Conservation (phyloP, 2,797 vertebrate species). For the Periparus ater region DNA sequence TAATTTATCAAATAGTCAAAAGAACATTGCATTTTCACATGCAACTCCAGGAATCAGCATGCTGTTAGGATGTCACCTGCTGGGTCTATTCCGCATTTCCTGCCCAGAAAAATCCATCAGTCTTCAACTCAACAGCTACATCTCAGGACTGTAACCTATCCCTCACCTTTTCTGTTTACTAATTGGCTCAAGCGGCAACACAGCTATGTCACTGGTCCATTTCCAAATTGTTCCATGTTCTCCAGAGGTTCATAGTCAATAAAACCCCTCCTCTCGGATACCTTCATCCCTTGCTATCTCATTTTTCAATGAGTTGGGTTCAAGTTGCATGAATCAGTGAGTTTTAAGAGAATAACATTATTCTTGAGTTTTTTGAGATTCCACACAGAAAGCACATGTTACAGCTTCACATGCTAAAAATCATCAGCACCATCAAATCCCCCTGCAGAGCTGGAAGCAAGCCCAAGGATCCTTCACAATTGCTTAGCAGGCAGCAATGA, state of each 20-base stretch:
- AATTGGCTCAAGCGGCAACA: fast-evolving
- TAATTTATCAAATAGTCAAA: neutral
- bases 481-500: neutral
- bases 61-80: neutral
- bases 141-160: neutral
- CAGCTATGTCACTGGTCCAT: neutral
- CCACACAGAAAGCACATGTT: neutral
- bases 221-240: neutral
- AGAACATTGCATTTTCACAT: neutral
- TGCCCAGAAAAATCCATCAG: neutral
- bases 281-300: neutral
- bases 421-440: neutral
- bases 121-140: neutral
- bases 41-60: neutral
- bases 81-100: neutral
- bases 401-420: neutral
- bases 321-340: neutral
- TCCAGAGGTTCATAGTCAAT: neutral
- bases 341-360: neutral
- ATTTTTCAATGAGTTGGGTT: neutral
- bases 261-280: neutral
- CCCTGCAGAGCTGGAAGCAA: neutral
- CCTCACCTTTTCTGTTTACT: neutral
- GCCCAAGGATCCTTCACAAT: neutral
- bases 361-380: neutral